Evolutionary conservation across 2,113 vertebrate genomes (phyloP).

Genomic region (Gallinago paraguaiae): DNA sequence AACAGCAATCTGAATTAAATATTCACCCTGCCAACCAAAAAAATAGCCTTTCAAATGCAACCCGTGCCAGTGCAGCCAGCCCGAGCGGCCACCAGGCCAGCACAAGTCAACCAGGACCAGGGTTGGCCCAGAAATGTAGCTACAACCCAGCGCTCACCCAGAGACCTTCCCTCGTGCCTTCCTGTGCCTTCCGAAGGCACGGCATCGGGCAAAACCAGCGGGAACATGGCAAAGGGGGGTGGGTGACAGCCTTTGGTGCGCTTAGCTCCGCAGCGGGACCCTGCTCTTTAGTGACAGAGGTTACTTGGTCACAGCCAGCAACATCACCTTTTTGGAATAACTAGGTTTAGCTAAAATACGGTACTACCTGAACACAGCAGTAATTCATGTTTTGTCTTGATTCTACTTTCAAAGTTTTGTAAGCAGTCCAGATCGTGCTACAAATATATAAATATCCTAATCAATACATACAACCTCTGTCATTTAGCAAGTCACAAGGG

Average conservation of each 20-base stretch:
- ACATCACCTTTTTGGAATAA: background rate
- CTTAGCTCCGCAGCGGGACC: background rate
- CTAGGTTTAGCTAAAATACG: background rate
- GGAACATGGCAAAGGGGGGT: rapidly evolving
- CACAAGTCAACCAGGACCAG: background rate
- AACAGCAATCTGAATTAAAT: background rate
- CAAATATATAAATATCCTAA: background rate
- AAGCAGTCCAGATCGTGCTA: background rate
- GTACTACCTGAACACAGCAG: background rate
- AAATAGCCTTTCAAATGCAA: background rate
- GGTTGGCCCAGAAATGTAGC: background rate
- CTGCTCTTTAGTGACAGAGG: background rate
- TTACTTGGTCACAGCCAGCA: background rate
- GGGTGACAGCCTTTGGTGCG: background rate
- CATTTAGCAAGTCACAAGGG: background rate
- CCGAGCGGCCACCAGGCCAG: background rate
- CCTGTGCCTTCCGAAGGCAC: rapidly evolving
- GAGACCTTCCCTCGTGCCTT: background rate
- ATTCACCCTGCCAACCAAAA: background rate
- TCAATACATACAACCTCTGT: background rate
- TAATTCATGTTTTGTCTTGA: background rate
- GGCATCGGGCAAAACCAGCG: background rate
- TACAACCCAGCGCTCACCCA: background rate
- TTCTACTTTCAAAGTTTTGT: background rate
- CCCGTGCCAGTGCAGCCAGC: background rate